Base-by-base conservation (phyloP, 2,113 vertebrate species). In the Corythornis vintsioides region DNA sequence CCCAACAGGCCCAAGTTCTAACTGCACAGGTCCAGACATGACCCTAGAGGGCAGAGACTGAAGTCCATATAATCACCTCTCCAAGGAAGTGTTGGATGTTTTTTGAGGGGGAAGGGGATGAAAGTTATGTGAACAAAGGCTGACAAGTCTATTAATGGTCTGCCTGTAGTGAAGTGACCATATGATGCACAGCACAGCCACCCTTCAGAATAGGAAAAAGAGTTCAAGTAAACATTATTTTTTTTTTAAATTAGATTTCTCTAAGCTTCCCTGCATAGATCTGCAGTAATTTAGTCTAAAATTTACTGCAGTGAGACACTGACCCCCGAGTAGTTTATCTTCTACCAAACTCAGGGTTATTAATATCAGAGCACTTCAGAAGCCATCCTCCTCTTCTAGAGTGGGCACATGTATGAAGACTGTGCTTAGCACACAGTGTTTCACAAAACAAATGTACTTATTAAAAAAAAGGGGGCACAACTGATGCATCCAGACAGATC, bases 11-110 rank as follows among this genome's bases (percentile, higher is more conserved):
- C 98, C 98, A 98, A 98, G 98, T 96, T 98, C 98, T 98, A 98
- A 97, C 97, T 97, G 98, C 98, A 98, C 97, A 98, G 98, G 98
- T 98, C 98, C 98, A 98, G 98, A 99, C 98, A 98, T 98, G 98
- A 98, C 98, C 98, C 98, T 98, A 97, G 97, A 98, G 98, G 98
- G 98, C 97, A 98, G 98, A 98, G 98, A 98, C 98, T 97, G 97
- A 97, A 97, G 96, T 98, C 94, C 97, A 97, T 76, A 86, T 70
- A 95, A 96, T 89, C 92, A 90, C 96, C 96, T 97, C 97, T 94
- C 89, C 80, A 91, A 94, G 93, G 94, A 97, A 97, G 97, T 40
- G 80, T 66, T 83, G 86, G 86, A 94, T 38, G 2, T 69, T 95
- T 95, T 97, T 97, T 80, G 79, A 91, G 89, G n/a, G 88, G 85